phyloP scores from a whole-genome alignment of 2,113 vertebrate genomes.

The Zosterops lateralis region DNA sequence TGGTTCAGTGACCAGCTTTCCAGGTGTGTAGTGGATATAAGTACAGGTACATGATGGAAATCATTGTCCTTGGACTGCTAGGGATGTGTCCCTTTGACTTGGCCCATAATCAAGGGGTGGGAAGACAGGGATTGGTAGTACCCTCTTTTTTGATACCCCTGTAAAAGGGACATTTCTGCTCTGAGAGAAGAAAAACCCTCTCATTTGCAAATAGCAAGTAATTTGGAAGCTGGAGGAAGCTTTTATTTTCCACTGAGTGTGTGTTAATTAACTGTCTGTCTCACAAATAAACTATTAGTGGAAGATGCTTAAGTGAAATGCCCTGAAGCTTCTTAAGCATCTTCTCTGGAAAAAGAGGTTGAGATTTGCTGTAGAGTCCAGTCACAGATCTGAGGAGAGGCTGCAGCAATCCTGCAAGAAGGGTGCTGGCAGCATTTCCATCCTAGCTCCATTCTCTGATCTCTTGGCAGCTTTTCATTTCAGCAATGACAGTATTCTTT shows the following conservation, averaged over 20 bases:
- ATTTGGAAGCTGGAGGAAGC: not conserved
- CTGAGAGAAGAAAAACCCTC: not conserved
- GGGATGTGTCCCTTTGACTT: not conserved
- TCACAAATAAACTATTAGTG: constrained; percentile 19
- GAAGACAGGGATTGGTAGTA: not conserved
- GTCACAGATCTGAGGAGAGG: not conserved
- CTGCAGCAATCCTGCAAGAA: constrained; percentile 4
- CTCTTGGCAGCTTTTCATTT: constrained; percentile 18
- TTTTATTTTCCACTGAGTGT: not conserved
- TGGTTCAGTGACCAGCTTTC: not conserved
- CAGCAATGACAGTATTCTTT: not conserved
- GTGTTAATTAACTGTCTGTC: constrained; percentile 46
- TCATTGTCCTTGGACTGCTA: not conserved
- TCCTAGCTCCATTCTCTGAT: not conserved
- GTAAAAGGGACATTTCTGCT: not conserved
- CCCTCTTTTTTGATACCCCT: not conserved
- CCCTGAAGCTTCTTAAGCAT: constrained; percentile 12
- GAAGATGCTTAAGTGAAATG: constrained; percentile 14
- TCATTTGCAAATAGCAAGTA: constrained; percentile 10
- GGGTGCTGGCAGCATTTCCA: constrained; percentile 5
- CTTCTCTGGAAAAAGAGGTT: not conserved
- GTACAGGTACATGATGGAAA: not conserved
- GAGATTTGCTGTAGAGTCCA: not conserved
- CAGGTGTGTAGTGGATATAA: not conserved
- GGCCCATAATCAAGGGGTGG: not conserved